These are phyloP conservation scores for Rhinichthys klamathensis DNA, from an alignment of 2,113 vertebrate genomes.

Conservation along the genomic window DNA sequence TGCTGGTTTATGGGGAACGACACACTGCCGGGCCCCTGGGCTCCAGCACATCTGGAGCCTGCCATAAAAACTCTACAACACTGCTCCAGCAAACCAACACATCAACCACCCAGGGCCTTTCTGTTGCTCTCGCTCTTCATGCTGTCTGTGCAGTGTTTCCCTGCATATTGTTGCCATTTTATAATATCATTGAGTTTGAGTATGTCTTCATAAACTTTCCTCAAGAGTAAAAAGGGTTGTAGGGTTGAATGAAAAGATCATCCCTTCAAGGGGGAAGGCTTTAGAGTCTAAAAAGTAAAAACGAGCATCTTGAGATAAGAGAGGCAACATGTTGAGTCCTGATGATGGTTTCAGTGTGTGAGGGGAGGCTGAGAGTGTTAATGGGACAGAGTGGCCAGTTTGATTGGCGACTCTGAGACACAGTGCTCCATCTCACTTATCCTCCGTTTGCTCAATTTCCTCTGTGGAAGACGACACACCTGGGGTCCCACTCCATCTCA, in stretches of 20 bases:
- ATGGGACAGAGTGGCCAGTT: constrained; percentile 68
- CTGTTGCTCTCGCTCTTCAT: not conserved
- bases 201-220: not conserved
- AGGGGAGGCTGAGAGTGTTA: constrained; percentile 52
- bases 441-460: constrained; percentile 78
- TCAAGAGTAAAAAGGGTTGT: not conserved
- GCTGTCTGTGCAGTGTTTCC: not conserved
- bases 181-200: constrained; percentile 2
- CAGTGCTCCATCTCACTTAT: constrained; percentile 79
- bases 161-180: not conserved
- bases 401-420: constrained; percentile 61
- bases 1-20: constrained; percentile 60
- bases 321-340: not conserved
- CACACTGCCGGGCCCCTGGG: constrained; percentile 37
- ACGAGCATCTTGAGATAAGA: constrained; percentile 4
- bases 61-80: constrained; percentile 59
- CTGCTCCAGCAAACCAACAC: constrained; percentile 26
- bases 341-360: constrained; percentile 49
- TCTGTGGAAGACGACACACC: constrained; percentile 69
- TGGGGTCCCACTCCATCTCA: constrained; percentile 67
- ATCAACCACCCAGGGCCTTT: constrained; percentile 52
- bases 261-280: not conserved
- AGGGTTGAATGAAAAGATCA: not conserved
- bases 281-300: not conserved
- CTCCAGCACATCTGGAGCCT: constrained; percentile 65